Evolutionary conservation across 1,140 invertebrate species (phyloP).

Genomic region (silkworm (Bombyx mori)): ASM3026992v2 NC_085127.1:10687501-10688000

Average conservation of each 20-base stretch:
- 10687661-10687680: not conserved
- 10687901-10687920: conserved; percentile 27
- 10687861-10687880: not conserved
- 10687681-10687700: not conserved
- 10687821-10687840: no score
- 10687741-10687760: no score
- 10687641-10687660: conserved; percentile 10
- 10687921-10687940: conserved; percentile 14
- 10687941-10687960: conserved; percentile 24
- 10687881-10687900: conserved; percentile 11
- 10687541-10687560: conserved; percentile 29
- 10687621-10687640: conserved; percentile 33
- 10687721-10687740: no score
- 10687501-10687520: conserved; percentile 31
- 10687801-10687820: no score
- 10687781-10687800: no score
- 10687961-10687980: conserved; percentile 30
- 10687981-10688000: conserved; percentile 48
- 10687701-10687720: no score
- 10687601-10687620: conserved; percentile 9
- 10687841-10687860: no score
- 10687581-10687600: conserved; percentile 12
- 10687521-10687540: conserved; percentile 28
- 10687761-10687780: no score
- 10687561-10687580: conserved; percentile 37